Percentiles rank a stretch among this genome's conserved stretches.
These are phyloP conservation scores for Drosophila maculinotata DNA, from an alignment of 2,888 invertebrate species.

Conservation along the genomic window DNA sequence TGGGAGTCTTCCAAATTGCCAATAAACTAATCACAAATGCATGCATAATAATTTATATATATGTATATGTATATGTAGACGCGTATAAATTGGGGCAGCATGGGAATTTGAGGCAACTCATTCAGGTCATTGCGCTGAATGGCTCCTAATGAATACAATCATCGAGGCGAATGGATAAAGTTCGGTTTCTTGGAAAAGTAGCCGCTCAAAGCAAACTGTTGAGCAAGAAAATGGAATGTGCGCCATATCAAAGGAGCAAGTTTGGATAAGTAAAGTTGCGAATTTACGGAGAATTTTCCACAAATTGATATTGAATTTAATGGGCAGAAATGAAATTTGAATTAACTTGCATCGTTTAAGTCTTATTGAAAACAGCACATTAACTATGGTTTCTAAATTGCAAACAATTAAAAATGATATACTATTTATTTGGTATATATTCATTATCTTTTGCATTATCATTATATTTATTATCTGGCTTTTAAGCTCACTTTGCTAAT, in stretches of 20 bases:
- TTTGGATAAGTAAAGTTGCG: constrained; percentile 11
- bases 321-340: constrained; percentile 1
- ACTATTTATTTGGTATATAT: neutral
- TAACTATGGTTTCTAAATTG: constrained; percentile 3
- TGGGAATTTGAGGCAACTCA: constrained; percentile 1
- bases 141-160: constrained; percentile 40
- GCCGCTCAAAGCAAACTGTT: constrained; percentile 15
- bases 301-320: constrained; percentile 1
- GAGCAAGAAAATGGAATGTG: constrained; percentile 22
- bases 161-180: neutral
- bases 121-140: constrained; percentile 41
- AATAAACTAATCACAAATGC: constrained; percentile 41
- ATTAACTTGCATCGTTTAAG: constrained; percentile 1
- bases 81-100: neutral
- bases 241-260: neutral
- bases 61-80: neutral
- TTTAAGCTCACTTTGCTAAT: constrained; percentile 15
- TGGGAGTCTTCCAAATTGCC: constrained; percentile 26
- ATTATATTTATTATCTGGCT: neutral
- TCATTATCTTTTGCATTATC: neutral
- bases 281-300: constrained; percentile 4
- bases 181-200: constrained; percentile 9
- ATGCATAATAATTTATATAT: constrained; percentile 15
- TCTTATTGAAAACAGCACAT: neutral
- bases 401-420: neutral